Conservation (phyloP, 2,113 vertebrate species). For the Protobothrops flavoviridis region DNA sequence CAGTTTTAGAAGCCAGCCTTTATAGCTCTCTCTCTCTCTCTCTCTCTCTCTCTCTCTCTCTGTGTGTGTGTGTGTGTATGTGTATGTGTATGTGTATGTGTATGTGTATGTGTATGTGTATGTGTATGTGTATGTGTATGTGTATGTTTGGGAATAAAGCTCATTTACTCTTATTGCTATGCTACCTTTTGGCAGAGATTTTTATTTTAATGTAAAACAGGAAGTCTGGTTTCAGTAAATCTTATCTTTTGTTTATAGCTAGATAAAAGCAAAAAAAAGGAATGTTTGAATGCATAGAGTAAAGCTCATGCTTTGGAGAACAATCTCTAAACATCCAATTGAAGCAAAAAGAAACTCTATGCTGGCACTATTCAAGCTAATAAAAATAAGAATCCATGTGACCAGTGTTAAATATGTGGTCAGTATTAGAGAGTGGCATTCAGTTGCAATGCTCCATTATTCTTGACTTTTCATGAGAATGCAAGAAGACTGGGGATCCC, state of each 20-base stretch:
- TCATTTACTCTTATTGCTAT: background rate
- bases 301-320: constrained; percentile 33
- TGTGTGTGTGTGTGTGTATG: too few species aligned
- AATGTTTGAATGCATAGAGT: background rate
- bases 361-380: rapidly evolving
- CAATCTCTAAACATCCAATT: constrained; percentile 41
- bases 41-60: background rate
- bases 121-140: too few species aligned
- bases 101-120: background rate
- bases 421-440: background rate
- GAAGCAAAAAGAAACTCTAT: rapidly evolving
- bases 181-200: background rate
- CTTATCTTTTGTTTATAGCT: constrained; percentile 37
- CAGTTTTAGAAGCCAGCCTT: background rate
- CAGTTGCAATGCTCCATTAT: background rate
- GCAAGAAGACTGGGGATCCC: too few species aligned
- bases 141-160: background rate
- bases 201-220: background rate
- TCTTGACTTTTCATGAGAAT: background rate
- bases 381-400: background rate
- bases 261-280: constrained; percentile 13
- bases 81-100: too few species aligned
- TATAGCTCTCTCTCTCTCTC: background rate
- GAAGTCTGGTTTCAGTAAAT: constrained; percentile 16
- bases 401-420: background rate